Base-by-base conservation (phyloP, 2,888 invertebrate species). In the Drosophila cracens region DNA sequence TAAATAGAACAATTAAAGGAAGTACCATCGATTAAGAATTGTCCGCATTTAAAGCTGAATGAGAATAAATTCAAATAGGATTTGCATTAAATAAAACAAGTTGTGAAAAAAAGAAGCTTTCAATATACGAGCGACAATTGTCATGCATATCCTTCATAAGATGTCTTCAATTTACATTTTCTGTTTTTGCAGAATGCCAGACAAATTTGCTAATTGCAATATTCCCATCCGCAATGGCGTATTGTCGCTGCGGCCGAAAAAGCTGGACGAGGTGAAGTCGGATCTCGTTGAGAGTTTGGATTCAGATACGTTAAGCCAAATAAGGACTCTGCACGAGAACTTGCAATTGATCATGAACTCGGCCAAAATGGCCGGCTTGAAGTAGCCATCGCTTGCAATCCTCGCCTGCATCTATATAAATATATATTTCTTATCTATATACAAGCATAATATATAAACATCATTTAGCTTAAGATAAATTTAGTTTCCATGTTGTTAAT, bases 211-310 rank as follows among this genome's bases (percentile, higher is more conserved):
- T 5, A 93, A 93, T 69, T 92, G 93, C 0, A 93, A 93, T 82
- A 93, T 93, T 69, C 93, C 93, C 43, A 85, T 93, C 18, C 83
- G 89, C 21, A 91, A 93, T 81, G 93, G 93, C 63, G 88, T 93
- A 0, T 74, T 93, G 4, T 93, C 92, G 11, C 70, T 93, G 71
- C 90, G 92, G 0, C 93, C 93, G n/a, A 92, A 92, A 60, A 90
- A 90, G 40, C 76, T 93, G 18, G 66, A 43, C 2, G 88, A 91
- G 58, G 61, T 93, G 4, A 91, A 92, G 51, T 58, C 87, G 4
- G 90, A 92, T 33, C 74, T 93, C 29, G 76, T 93, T 25, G 83
- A 88, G 33, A 89, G 85, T 27, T 87, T 93, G n/a, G 92, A 93
- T 70, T 61, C 80, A 27, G 89, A 90, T 13, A 93, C 93, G 0